Evolutionary conservation across 2,888 invertebrate species (phyloP).

Genomic region (Cosmorhoe ocellata): DNA sequence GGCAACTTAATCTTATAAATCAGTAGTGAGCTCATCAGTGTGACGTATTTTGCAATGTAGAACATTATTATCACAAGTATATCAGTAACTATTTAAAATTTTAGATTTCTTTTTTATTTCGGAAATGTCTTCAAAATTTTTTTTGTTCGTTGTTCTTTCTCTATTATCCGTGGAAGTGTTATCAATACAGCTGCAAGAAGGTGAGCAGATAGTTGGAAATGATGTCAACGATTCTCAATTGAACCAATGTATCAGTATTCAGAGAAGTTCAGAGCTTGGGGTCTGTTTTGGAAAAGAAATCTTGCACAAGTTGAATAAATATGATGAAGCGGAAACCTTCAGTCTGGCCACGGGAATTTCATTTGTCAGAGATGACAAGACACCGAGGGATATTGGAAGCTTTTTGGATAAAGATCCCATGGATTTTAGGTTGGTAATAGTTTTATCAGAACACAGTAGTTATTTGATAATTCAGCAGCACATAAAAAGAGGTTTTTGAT

Average conservation of each 20-base stretch:
- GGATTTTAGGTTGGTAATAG: slow-evolving; percentile 82
- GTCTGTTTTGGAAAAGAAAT: slow-evolving; percentile 88
- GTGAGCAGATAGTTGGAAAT: slow-evolving; percentile 61
- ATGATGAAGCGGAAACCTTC: slow-evolving; percentile 85
- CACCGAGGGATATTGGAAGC: slow-evolving; percentile 85
- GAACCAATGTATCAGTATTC: slow-evolving; percentile 67
- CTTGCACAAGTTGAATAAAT: slow-evolving; percentile 84
- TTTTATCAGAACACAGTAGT: too few species aligned
- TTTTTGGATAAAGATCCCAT: slow-evolving; percentile 88
- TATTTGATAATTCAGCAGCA: too few species aligned
- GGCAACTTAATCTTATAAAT: background rate
- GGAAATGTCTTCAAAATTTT: slow-evolving; percentile 37
- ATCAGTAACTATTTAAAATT: slow-evolving; percentile 2
- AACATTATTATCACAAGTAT: background rate
- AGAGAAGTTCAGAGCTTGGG: slow-evolving; percentile 71
- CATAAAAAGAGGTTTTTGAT: too few species aligned
- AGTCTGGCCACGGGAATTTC: slow-evolving; percentile 85
- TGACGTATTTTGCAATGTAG: slow-evolving; percentile 20
- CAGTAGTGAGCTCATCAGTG: background rate
- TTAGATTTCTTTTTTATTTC: background rate
- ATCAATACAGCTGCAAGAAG: slow-evolving; percentile 67
- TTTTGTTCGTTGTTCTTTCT: slow-evolving; percentile 21
- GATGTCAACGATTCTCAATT: slow-evolving; percentile 57
- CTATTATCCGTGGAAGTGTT: slow-evolving; percentile 55
- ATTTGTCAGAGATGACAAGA: slow-evolving; percentile 85